These are phyloP conservation scores for Drosophila acutilabella DNA, from an alignment of 2,888 invertebrate species.

Conservation along the genomic window DNA sequence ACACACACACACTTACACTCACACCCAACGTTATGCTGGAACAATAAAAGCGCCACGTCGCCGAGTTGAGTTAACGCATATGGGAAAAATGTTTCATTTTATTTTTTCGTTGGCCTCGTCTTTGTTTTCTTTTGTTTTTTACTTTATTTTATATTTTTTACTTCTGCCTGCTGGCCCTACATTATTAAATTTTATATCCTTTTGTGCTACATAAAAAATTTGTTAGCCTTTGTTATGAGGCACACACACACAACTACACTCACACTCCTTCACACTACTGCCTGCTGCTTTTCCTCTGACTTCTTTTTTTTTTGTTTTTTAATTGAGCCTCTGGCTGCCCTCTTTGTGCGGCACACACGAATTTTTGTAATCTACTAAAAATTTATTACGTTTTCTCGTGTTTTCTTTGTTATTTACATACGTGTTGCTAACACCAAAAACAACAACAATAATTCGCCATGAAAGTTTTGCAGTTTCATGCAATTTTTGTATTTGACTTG, in stretches of 20 bases:
- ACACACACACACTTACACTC: constrained; percentile 27
- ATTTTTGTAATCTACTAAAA: constrained; percentile 70
- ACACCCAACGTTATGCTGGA: constrained; percentile 22
- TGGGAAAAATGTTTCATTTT: constrained; percentile 49
- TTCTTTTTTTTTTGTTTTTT: constrained; percentile 46
- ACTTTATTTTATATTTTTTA: constrained; percentile 23
- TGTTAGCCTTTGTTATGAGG: constrained; percentile 71
- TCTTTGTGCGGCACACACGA: constrained; percentile 53
- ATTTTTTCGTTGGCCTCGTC: constrained; percentile 43
- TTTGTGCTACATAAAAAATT: constrained; percentile 62
- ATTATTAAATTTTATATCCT: constrained; percentile 76
- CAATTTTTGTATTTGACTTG: constrained; percentile 44
- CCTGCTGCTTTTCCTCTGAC: constrained; percentile 8
- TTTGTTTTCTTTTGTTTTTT: constrained; percentile 25
- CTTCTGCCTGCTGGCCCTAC: constrained; percentile 45
- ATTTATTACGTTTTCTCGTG: constrained; percentile 66
- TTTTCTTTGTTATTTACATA: constrained; percentile 54
- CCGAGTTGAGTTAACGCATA: constrained; percentile 76
- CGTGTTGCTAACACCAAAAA: constrained; percentile 37
- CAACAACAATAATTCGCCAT: constrained; percentile 39
- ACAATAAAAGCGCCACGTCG: constrained; percentile 43
- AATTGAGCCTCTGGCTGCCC: constrained; percentile 57
- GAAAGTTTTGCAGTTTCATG: constrained; percentile 49
- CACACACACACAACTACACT: constrained; percentile 2
- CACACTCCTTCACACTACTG: constrained; percentile 9